Evolutionary conservation across 2,888 invertebrate genomes (phyloP).

Genomic region (Drosophila prolongata): DNA sequence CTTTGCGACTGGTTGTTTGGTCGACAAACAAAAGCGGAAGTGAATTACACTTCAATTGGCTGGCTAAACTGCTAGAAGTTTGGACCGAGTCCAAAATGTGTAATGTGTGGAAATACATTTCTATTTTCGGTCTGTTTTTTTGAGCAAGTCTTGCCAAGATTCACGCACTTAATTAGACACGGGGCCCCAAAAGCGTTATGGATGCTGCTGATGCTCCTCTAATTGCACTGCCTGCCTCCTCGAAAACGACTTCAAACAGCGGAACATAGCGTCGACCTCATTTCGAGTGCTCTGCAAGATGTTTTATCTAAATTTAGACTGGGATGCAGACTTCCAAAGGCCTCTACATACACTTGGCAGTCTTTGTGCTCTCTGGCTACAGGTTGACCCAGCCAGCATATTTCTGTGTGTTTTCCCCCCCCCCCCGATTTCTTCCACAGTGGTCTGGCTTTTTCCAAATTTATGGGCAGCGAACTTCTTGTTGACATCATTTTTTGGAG

Average conservation of each 20-base stretch:
- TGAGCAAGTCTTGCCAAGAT: conserved; percentile 66
- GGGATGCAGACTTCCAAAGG: conserved; percentile 32
- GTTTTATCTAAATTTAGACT: conserved; percentile 60
- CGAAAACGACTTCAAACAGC: conserved; percentile 62
- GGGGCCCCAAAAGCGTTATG: conserved; percentile 50
- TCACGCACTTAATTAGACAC: conserved; percentile 75
- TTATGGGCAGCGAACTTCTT: conserved; percentile 55
- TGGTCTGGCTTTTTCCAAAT: conserved; percentile 29
- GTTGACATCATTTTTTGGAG: conserved; percentile 62
- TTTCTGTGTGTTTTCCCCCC: conserved; percentile 1
- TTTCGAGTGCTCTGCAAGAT: conserved; percentile 55
- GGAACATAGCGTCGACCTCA: conserved; percentile 59
- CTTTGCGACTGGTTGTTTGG: conserved; percentile 26
- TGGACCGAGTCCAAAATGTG: conserved; percentile 39
- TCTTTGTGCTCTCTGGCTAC: conserved; percentile 19
- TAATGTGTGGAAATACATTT: conserved; percentile 65
- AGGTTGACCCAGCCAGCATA: conserved; percentile 46
- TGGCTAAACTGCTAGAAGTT: conserved; percentile 38
- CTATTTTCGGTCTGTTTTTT: conserved; percentile 57
- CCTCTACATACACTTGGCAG: conserved; percentile 18
- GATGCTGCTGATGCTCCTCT: conserved; percentile 45
- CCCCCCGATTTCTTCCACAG: conserved; percentile 5
- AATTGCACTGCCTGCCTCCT: conserved; percentile 65
- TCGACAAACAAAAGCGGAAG: conserved; percentile 54
- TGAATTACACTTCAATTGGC: conserved; percentile 54